Percentiles rank a stretch among this genome's conserved stretches.
Conservation (phyloP, 35 echinoderm and acorn worm genomes). For the Heliocidaris erythrogramma region DNA sequence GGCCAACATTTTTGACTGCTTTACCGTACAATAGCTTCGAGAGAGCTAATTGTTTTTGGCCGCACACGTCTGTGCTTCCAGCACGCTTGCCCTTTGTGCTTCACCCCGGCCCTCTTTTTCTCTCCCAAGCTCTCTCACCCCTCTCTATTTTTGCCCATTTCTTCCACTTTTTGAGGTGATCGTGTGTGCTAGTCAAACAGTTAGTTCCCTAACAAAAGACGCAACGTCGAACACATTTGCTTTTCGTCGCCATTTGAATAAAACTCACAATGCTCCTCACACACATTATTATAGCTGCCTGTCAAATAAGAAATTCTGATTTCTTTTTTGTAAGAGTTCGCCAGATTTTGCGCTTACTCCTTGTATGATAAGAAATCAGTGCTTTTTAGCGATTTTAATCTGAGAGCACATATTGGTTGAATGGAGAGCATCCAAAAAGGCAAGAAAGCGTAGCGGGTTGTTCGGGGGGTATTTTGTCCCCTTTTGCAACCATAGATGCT, state of each 20-base stretch:
- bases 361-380: neutral
- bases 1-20: neutral
- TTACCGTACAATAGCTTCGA: neutral
- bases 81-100: neutral
- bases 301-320: constrained; percentile 9
- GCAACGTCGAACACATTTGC: constrained; percentile 7
- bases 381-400: neutral
- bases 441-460: neutral
- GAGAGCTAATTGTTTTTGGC: constrained; percentile 41
- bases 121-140: neutral
- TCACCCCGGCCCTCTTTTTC: neutral
- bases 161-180: neutral
- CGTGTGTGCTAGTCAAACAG: neutral
- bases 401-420: neutral
- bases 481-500: neutral
- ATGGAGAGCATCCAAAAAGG: neutral
- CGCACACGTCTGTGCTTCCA: constrained; percentile 14
- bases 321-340: neutral
- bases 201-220: constrained; percentile 21
- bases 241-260: constrained; percentile 31
- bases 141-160: neutral
- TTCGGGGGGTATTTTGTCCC: neutral
- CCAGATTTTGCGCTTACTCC: constrained; percentile 15
- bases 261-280: neutral
- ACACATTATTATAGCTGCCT: constrained; percentile 33